A percentile compares a stretch with the other conserved stretches of the same genome.
Evolutionary conservation across 2,888 invertebrate species (phyloP).

Genomic region (Harpagoxenus sublaevis): DNA sequence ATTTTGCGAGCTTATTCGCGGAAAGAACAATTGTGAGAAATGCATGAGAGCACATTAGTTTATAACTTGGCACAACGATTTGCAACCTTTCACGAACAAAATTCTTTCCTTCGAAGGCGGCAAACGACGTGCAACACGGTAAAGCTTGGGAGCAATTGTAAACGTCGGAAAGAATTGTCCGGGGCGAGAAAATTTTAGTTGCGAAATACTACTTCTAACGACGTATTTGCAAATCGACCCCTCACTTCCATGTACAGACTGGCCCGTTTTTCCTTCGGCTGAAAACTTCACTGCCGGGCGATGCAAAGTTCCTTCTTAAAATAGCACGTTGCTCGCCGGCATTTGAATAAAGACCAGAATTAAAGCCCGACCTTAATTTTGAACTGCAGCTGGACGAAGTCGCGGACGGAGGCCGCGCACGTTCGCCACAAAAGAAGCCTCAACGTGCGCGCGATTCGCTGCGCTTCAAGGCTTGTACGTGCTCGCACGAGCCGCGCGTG

Average conservation of each 20-base stretch:
- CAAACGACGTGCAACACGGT: constrained; percentile 32
- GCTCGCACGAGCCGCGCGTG: constrained; percentile 39
- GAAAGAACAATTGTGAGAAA: constrained; percentile 26
- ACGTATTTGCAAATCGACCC: constrained; percentile 62
- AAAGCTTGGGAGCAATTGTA: constrained; percentile 44
- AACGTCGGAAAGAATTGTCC: constrained; percentile 50
- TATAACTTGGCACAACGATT: constrained; percentile 53
- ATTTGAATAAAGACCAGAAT: constrained; percentile 54
- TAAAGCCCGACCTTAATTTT: constrained; percentile 54
- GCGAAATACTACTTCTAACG: constrained; percentile 67
- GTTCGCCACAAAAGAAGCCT: constrained; percentile 10
- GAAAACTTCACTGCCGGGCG: constrained; percentile 50
- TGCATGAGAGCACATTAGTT: constrained; percentile 38
- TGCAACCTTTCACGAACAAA: constrained; percentile 45
- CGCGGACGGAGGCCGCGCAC: constrained; percentile 4
- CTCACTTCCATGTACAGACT: constrained; percentile 50
- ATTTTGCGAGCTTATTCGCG: constrained; percentile 18
- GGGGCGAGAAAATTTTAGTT: constrained; percentile 58
- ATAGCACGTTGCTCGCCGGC: constrained; percentile 46
- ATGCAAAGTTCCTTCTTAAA: constrained; percentile 51
- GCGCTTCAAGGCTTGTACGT: constrained; percentile 13
- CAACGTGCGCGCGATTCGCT: constrained; percentile 8
- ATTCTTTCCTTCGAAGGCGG: constrained; percentile 39
- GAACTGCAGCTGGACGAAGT: constrained; percentile 37
- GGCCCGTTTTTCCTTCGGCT: constrained; percentile 62